Percentiles rank a stretch among this genome's conserved stretches.
Conservation (phyloP, 1,140 invertebrate genomes). For the Drosophila elegans region DNA sequence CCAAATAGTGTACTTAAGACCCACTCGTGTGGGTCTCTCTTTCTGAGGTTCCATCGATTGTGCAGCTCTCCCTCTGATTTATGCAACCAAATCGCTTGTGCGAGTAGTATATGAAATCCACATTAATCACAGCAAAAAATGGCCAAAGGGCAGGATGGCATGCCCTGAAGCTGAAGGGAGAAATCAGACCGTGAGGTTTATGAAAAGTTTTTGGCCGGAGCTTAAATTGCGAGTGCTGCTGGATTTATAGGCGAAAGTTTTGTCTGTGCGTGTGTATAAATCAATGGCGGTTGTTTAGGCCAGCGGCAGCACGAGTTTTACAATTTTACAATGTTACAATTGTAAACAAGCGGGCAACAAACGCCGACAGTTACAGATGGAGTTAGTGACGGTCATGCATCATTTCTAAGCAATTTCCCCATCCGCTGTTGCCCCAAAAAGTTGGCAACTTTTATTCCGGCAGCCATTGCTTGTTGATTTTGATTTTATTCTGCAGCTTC, state of each 20-base stretch:
- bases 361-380: constrained; percentile 32
- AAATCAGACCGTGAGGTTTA: constrained; percentile 61
- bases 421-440: constrained; percentile 54
- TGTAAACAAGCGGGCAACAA: constrained; percentile 64
- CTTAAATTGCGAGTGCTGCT: constrained; percentile 59
- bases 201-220: constrained; percentile 62
- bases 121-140: constrained; percentile 70
- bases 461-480: constrained; percentile 47
- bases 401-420: constrained; percentile 83
- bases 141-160: constrained; percentile 18
- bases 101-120: constrained; percentile 64
- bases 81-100: constrained; percentile 68
- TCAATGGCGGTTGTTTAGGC: constrained; percentile 78
- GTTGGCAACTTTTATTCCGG: constrained; percentile 56
- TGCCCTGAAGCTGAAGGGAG: constrained; percentile 3
- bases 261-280: constrained; percentile 63
- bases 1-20: constrained; percentile 45
- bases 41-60: constrained; percentile 29
- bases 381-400: constrained; percentile 61
- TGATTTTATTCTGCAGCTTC: constrained; percentile 76
- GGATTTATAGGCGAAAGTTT: constrained; percentile 77
- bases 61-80: constrained; percentile 43
- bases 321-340: constrained; percentile 69
- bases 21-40: constrained; percentile 16
- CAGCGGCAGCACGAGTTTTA: constrained; percentile 41